These are phyloP conservation scores for Desmodus rotundus DNA, from an alignment of 2,113 vertebrate genomes.

Conservation along the genomic window DNA sequence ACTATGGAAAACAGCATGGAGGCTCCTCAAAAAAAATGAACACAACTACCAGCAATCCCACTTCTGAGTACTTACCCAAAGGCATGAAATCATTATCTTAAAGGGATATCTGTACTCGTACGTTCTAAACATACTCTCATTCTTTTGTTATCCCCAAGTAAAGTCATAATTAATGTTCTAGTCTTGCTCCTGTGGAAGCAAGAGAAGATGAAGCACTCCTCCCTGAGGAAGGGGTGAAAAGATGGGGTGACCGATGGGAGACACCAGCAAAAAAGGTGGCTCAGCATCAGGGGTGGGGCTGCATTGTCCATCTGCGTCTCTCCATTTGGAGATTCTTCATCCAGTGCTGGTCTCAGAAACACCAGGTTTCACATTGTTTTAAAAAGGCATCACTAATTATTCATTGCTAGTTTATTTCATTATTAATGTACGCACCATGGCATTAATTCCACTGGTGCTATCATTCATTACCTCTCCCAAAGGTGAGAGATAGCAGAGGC, in stretches of 20 bases:
- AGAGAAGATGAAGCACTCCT: background rate
- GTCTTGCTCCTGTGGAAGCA: background rate
- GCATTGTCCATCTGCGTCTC: fast-evolving
- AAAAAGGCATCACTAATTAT: background rate
- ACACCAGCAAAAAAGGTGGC: fast-evolving
- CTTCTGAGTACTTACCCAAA: background rate
- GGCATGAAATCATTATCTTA: background rate
- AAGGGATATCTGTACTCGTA: background rate
- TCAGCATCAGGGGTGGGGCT: fast-evolving
- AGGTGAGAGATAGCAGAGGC: background rate
- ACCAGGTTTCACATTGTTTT: background rate
- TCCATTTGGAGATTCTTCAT: background rate
- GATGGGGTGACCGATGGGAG: background rate
- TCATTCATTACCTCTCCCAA: background rate
- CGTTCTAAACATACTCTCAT: background rate
- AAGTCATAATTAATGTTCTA: background rate
- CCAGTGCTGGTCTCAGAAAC: background rate
- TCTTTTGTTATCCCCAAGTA: background rate
- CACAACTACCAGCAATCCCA: background rate
- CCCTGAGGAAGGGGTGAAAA: background rate
- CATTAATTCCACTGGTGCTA: background rate
- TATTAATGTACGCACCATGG: background rate
- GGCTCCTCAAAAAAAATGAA: background rate
- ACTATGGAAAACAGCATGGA: background rate
- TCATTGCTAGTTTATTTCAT: background rate